These are phyloP conservation scores for Champsocephalus esox DNA, from an alignment of 2,797 vertebrate species.

Conservation along the genomic window DNA sequence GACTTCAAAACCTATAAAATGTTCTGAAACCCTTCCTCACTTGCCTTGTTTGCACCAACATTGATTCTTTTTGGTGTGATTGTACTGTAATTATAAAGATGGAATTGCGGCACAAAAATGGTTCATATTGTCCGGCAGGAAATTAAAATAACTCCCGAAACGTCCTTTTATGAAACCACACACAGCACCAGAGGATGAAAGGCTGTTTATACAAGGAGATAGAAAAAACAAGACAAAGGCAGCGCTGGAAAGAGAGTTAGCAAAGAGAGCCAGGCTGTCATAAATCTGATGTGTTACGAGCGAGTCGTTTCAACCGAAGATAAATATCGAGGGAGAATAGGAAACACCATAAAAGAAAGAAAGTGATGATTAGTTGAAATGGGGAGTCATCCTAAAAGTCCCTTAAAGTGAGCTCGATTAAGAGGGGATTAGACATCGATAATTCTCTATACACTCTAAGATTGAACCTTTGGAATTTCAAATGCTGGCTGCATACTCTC, in stretches of 20 bases:
- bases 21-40: background rate
- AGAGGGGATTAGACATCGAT: constrained; percentile 37
- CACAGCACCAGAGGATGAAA: too few species aligned
- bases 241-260: constrained; percentile 17
- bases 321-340: constrained; percentile 33
- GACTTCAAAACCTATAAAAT: background rate
- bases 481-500: constrained; percentile 22
- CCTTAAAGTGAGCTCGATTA: constrained; percentile 28
- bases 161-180: too few species aligned
- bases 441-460: constrained; percentile 11
- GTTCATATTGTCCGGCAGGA: too few species aligned
- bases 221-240: constrained; percentile 34
- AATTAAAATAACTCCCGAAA: too few species aligned
- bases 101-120: too few species aligned
- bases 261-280: constrained; percentile 26
- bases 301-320: constrained; percentile 31
- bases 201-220: constrained; percentile 9
- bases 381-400: constrained; percentile 26
- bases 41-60: background rate
- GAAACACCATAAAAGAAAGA: constrained; percentile 28
- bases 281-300: constrained; percentile 44
- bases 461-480: constrained; percentile 43
- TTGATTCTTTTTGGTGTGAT: background rate
- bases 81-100: too few species aligned
- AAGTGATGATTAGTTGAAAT: constrained; percentile 31